Evolutionary conservation across 2,797 vertebrate genomes (phyloP).

Genomic region (Odontamblyopus rebecca): DNA sequence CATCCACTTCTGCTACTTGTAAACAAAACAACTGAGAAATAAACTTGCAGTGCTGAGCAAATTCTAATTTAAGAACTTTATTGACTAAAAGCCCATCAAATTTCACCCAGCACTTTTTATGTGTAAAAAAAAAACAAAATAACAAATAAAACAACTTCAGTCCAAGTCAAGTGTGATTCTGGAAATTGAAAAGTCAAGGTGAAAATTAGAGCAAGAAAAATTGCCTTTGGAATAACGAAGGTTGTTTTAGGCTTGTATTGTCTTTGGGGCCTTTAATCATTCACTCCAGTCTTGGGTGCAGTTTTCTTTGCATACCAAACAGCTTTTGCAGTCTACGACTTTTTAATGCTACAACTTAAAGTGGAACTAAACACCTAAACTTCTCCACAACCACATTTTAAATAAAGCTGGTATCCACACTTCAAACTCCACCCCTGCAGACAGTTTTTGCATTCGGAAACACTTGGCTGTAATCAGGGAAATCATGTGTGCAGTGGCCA

Average conservation of each 20-base stretch:
- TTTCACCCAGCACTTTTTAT: not conserved
- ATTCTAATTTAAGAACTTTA: slow-evolving; percentile 29
- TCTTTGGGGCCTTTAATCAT: not conserved
- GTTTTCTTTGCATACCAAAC: too few relatives aligned
- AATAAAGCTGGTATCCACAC: too few relatives aligned
- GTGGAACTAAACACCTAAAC: too few relatives aligned
- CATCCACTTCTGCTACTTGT: not conserved
- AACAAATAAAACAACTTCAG: too few relatives aligned
- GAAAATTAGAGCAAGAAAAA: not conserved
- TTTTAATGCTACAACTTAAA: too few relatives aligned
- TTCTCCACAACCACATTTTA: too few relatives aligned
- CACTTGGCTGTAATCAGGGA: too few relatives aligned
- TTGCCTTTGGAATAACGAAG: too few relatives aligned
- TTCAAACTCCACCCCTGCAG: too few relatives aligned
- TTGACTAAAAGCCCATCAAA: not conserved
- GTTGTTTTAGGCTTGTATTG: not conserved
- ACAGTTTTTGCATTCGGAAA: too few relatives aligned
- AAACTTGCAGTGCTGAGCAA: slow-evolving; percentile 21
- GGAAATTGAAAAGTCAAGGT: not conserved
- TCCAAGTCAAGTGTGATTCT: not conserved
- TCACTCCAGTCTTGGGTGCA: not conserved
- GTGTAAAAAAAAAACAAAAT: not conserved
- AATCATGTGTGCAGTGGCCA: too few relatives aligned
- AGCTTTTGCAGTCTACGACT: too few relatives aligned
- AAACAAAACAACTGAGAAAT: slow-evolving; percentile 1